Base-by-base conservation (phyloP, 2,888 invertebrate genomes). In the Melanargia galathea region DNA sequence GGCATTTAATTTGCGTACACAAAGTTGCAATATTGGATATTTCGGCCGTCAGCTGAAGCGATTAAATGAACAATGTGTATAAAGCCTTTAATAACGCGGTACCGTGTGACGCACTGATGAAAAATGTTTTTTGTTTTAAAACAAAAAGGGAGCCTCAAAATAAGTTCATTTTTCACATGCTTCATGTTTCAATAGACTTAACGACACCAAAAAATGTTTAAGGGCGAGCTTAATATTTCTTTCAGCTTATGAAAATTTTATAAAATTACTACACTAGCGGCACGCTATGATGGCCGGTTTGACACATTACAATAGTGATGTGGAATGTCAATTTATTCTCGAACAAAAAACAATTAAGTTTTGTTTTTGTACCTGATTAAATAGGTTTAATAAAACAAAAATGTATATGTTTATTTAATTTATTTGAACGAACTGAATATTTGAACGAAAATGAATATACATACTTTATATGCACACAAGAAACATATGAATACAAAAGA, bases 11-110 rank as follows among this genome's bases (percentile, higher is more conserved):
- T 18, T 8, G 26, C 26, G 11, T 43, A 43, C 43, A 55, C 55
- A 55, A 43, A 40, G 43, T 55, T 55, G 40, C 40, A 55, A 55
- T 55, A 55, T 55, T 55, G 40, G 16, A 43, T 43, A 26, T 55
- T 55, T 40, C 43, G 43, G 55, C 10, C 55, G 55, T 18, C 55
- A 26, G 55, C 43, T 55, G 43, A 40, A 40, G n/a, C 51, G 30
- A 24, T 54, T 54, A 54, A 30, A 26, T 43, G 40, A 38, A 43
- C 55, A 16, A 43, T 55, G 40, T 55, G 26, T 24, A 6, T 35
- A 54, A 35, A 54, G 54, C 24, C 55, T 26, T 2, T 30, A 30
- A 55, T 54, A 38, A 54, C 22, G 24, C 24, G 55, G 35, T 22
- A 24, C 3, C 30, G 30, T 30, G 30, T 40, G 40, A 43, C 55